Evolutionary conservation across 2,888 invertebrate genomes (phyloP).

Genomic region (Drosophila neonasuta): DNA sequence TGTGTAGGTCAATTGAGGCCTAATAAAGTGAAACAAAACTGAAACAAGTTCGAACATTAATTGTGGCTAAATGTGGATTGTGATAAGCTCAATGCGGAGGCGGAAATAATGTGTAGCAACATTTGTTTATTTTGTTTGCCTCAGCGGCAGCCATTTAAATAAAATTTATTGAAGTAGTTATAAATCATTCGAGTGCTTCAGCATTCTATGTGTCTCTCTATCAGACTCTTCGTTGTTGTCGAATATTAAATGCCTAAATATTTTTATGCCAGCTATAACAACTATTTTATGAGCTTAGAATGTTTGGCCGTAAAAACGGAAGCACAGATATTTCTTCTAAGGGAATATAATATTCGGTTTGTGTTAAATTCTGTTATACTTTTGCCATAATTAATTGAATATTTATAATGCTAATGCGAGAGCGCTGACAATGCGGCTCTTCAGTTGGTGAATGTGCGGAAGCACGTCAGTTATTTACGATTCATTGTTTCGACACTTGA

Average conservation of each 20-base stretch:
- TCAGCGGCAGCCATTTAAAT: slow-evolving; percentile 50
- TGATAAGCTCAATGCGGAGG: slow-evolving; percentile 62
- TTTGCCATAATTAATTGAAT: slow-evolving; percentile 69
- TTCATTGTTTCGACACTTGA: slow-evolving; percentile 68
- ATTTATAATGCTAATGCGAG: slow-evolving; percentile 63
- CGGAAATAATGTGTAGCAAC: slow-evolving; percentile 62
- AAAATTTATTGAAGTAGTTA: slow-evolving; percentile 67
- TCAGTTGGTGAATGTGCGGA: slow-evolving; percentile 72
- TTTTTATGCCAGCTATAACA: slow-evolving; percentile 12
- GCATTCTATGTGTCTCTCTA: slow-evolving; percentile 42
- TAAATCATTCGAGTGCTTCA: slow-evolving; percentile 62
- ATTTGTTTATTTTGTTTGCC: slow-evolving; percentile 49
- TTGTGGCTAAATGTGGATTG: slow-evolving; percentile 23
- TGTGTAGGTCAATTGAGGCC: slow-evolving; percentile 23
- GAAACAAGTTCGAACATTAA: slow-evolving; percentile 26
- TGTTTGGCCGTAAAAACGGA: slow-evolving; percentile 19
- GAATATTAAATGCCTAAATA: slow-evolving; percentile 25
- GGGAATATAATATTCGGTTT: slow-evolving; percentile 18
- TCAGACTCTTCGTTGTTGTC: slow-evolving; percentile 17
- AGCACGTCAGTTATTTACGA: slow-evolving; percentile 68
- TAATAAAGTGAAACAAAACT: slow-evolving; percentile 18
- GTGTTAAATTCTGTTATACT: slow-evolving; percentile 41
- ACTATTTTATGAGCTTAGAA: slow-evolving; percentile 12
- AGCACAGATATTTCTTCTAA: slow-evolving; percentile 16
- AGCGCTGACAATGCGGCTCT: not conserved